Base-by-base conservation (phyloP, 2,797 vertebrate genomes). In the Microchirus variegatus region DNA sequence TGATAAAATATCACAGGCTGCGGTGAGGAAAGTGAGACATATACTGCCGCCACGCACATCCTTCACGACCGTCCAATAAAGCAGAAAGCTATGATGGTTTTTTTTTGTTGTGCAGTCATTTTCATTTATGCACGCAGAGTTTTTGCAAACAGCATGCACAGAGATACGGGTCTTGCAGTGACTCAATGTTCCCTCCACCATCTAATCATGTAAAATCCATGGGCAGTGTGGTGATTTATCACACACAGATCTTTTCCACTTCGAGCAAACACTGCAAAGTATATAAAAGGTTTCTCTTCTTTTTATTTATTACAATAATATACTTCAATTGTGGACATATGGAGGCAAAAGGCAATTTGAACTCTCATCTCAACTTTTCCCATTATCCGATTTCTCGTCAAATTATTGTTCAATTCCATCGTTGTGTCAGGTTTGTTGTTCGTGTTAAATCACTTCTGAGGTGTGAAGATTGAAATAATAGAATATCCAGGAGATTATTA, bases 131-230 rank as follows among this genome's bases (percentile, higher is more conserved):
- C 46, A 53, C 9, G 41, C 43, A 22, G 68, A 78, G 43, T 40
- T 9, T 64, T 56, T 64, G 18, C 57, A 63, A 55, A 16, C 59
- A 63, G 40, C 73, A 72, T 53, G 59, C 54, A 67, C 52, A 59
- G 44, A 67, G 67, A 74, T 67, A 60, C 67, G 60, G 61, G 63
- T 61, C 68, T 63, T 36, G 59, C 53, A 68, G 76, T n/a, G 18
- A 57, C 74, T 79, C 76, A 84, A 75, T 65, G 62, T 78, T 83
- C 69, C 58, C 56, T 80, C 64, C 59, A 60, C 64, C 71, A 82
- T 82, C 74, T 72, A 75, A 85, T 89, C 73, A 74, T 80, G 73
- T 70, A 78, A 78, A 82, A 80, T 68, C 73, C 78, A 76, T 14
- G 11, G 63, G 75, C 44, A 35, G 53, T 43, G 43, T 51, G 56